Conservation (phyloP, 2,888 invertebrate species). For the Cantharis rufa region DNA sequence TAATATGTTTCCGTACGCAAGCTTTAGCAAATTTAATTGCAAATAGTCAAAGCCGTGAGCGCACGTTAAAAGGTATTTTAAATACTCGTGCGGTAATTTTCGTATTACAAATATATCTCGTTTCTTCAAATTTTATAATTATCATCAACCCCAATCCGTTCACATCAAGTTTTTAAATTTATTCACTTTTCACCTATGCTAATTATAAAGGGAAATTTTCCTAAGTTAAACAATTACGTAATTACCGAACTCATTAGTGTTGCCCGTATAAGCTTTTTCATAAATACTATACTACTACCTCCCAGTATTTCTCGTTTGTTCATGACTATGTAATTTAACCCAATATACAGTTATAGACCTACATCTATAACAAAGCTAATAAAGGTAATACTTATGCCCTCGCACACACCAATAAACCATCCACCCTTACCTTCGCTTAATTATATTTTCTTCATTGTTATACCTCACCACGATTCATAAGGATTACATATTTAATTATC, state of each 20-base stretch:
- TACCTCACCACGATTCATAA: background rate
- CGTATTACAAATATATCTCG: background rate
- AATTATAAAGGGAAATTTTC: background rate
- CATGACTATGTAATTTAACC: conserved; percentile 4
- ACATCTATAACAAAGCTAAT: conserved; percentile 26
- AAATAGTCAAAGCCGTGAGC: conserved; percentile 20
- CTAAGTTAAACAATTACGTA: background rate
- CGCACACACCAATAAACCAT: conserved; percentile 8
- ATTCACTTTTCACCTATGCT: background rate
- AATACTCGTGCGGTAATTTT: background rate
- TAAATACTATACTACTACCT: background rate
- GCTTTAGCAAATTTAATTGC: conserved; percentile 29
- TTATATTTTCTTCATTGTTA: conserved; percentile 1
- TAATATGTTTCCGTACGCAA: conserved; percentile 29
- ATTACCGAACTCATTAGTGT: background rate
- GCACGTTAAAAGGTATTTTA: conserved; percentile 13
- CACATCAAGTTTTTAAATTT: too few species aligned
- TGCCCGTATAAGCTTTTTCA: background rate
- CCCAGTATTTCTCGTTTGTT: conserved; percentile 18
- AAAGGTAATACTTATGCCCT: conserved; percentile 17
- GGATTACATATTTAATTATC: conserved; percentile 1
- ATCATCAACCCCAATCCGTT: background rate
- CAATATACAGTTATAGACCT: conserved; percentile 5
- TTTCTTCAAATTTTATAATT: background rate
- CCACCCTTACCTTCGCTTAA: conserved; percentile 10